Conservation (phyloP, 1,140 invertebrate species). For the Rhizoglyphus robini region DNA sequence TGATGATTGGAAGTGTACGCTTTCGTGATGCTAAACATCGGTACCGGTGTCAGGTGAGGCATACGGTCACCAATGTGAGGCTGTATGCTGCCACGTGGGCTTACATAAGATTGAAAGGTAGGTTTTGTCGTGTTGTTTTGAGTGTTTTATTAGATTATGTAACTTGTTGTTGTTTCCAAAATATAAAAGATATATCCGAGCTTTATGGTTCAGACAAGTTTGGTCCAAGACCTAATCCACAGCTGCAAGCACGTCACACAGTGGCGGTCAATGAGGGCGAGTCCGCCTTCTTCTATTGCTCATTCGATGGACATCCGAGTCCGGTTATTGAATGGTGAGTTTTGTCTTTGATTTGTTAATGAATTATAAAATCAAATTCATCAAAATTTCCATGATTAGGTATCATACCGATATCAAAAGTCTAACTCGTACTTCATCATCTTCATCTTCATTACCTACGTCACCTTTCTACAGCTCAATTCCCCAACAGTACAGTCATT, state of each 20-base stretch:
- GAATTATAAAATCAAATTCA: too few species aligned
- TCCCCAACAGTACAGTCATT: neutral
- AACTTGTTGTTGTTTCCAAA: neutral
- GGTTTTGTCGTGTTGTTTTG: neutral
- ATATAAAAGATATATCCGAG: too few species aligned
- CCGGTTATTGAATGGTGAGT: conserved; percentile 10
- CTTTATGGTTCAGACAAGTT: conserved; percentile 9
- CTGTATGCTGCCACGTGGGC: conserved; percentile 23
- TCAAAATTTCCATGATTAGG: too few species aligned
- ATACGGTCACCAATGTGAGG: conserved; percentile 22
- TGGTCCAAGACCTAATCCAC: conserved; percentile 5
- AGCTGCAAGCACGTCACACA: conserved; percentile 18
- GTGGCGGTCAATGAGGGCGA: conserved; percentile 8
- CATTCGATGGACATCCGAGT: conserved; percentile 18
- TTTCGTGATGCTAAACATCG: conserved; percentile 19
- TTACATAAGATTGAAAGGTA: conserved; percentile 21
- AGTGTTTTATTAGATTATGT: neutral
- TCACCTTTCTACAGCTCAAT: neutral
- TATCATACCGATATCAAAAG: neutral
- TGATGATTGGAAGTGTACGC: conserved; percentile 22
- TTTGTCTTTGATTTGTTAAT: conserved; percentile 22
- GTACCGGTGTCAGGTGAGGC: conserved; percentile 24
- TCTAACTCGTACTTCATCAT: neutral
- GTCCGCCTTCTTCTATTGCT: conserved; percentile 14
- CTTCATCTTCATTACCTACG: neutral